Evolutionary conservation across 2,888 invertebrate genomes (phyloP), one percentile per base, ranked within the genome.

Genomic region (Syrphus vitripennis): DNA sequence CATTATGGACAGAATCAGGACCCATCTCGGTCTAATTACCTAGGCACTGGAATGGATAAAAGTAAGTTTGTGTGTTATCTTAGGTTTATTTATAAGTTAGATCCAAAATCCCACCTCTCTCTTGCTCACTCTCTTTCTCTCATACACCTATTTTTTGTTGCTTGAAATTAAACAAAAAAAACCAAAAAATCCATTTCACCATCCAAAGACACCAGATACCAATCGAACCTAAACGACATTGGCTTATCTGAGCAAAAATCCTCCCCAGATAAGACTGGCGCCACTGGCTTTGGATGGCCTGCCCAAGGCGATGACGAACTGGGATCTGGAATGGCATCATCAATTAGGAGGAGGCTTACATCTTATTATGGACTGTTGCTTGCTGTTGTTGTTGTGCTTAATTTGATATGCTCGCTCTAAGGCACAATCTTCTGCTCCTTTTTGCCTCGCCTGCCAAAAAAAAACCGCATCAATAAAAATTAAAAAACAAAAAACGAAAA

Each of bases 191-290:
- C 75, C 83, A 80, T 83, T 83, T 81, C 79, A 83, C 79, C 71
- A 77, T 88, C 86, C 83, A 74, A 88, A 96, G 96, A 95, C 92
- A 95, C 95, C 89, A 95, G 95, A 92, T 96, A 95, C 93, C 95
- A 95, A 93, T 95, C 95, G 88, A 95, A 94, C 90, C 93, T 96
- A 92, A 96, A 96, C 92, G 95, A 96, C 93, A 96, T 96, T 92
- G 95, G 95, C 92, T 95, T 96, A 93, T 95, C 95, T 88, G 95
- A 96, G 93, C 95, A 96, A 93, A 96, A 96, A 93, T 91, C 91
- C 89, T 90, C 91, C 89, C 79, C 90, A 89, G 92, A 92, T 90
- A 92, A 92, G 89, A 90, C 90, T 21, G 89, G 89, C 75, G 87
- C 79, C 45, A 88, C 86, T 86, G 79, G 87, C 79, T 88, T 82